Base-by-base conservation (phyloP, 30 jellyfish, hydroid and myxozoan species). In the Aurelia coerulea region DNA sequence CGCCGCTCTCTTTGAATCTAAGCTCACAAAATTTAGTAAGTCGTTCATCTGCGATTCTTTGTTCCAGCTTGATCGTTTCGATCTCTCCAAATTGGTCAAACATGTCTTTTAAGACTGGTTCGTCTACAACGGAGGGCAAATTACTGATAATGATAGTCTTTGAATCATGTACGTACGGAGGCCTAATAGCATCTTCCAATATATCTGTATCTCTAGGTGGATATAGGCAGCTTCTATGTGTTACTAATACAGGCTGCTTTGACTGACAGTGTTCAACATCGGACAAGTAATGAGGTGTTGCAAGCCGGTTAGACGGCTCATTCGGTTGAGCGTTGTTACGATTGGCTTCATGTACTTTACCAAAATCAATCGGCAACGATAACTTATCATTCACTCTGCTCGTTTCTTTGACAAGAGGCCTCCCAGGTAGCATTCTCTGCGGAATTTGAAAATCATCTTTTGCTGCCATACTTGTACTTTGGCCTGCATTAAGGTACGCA, bases 251-350 rank as follows among this genome's bases (percentile, higher is more conserved):
- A 2, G 35, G 70, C 31, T 60, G 35, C 70, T 60, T 60, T 60
- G 70, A 60, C 31, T 60, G 11, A 23, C 70, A 60, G 4, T 60
- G 70, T 60, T 60, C 70, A 17, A 60, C 35, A 23, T 60, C 70
- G 10, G 70, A 60, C 35, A 60, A 60, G 70, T 60, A 60, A 60
- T 60, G 70, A 60, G 70, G 70, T 60, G 70, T 60, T 60, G 11
- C 70, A 6, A 60, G 31, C 33, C 35, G 12, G 35, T 23, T 23
- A 2, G 70, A 23, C 13, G 4, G 35, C 35, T 60, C 70, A 12
- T 60, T 60, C 13, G 35, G 4, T 60, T n/a, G 70, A 2, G 56
- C 12, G 2, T 14, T 46, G 35, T 23, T 60, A 17, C 70, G 31
- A n/a, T 10, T n/a, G 4, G 70, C 10, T 4, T 60, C 70, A 60